phyloP scores from a whole-genome alignment of 1,140 invertebrate species.

The Hirudo medicinalis region DNA sequence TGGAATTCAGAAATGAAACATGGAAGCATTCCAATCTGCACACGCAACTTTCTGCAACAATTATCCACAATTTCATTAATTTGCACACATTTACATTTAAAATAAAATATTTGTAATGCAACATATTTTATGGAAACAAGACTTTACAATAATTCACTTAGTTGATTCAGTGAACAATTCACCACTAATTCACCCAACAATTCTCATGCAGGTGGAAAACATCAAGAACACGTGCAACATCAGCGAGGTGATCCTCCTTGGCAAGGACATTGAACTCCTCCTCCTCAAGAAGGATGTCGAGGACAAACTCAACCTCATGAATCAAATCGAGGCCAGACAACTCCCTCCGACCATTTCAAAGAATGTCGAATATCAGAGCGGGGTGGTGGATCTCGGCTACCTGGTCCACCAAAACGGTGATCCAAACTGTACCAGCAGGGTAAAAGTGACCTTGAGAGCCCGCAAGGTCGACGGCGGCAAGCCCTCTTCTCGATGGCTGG shows the following conservation, averaged over 20 bases:
- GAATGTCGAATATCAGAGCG: slow-evolving; percentile 34
- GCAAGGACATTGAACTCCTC: slow-evolving; percentile 43
- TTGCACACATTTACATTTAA: too few species aligned
- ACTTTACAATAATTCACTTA: too few species aligned
- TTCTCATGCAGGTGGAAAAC: slow-evolving; percentile 32
- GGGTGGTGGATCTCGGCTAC: slow-evolving; percentile 34
- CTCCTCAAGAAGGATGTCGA: slow-evolving; percentile 41
- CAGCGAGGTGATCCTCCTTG: slow-evolving; percentile 40
- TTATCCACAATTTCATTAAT: too few species aligned
- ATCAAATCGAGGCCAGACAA: slow-evolving; percentile 33
- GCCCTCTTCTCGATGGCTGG: background rate
- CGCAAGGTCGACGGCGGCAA: slow-evolving; percentile 8
- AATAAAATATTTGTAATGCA: too few species aligned
- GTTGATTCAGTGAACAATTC: too few species aligned
- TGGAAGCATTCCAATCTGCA: too few species aligned
- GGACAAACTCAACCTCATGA: slow-evolving; percentile 38
- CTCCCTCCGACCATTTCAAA: slow-evolving; percentile 35
- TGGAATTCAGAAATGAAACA: too few species aligned
- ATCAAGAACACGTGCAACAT: slow-evolving; percentile 41
- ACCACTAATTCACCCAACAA: background rate
- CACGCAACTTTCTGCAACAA: too few species aligned
- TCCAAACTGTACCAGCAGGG: slow-evolving; percentile 24
- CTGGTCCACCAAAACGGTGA: slow-evolving; percentile 31
- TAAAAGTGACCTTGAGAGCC: slow-evolving; percentile 21
- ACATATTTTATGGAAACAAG: too few species aligned